A percentile compares a stretch with the other conserved stretches of the same genome.
Conservation (phyloP, 1,140 invertebrate genomes). For the Paramacrobiotus metropolitanus region DNA sequence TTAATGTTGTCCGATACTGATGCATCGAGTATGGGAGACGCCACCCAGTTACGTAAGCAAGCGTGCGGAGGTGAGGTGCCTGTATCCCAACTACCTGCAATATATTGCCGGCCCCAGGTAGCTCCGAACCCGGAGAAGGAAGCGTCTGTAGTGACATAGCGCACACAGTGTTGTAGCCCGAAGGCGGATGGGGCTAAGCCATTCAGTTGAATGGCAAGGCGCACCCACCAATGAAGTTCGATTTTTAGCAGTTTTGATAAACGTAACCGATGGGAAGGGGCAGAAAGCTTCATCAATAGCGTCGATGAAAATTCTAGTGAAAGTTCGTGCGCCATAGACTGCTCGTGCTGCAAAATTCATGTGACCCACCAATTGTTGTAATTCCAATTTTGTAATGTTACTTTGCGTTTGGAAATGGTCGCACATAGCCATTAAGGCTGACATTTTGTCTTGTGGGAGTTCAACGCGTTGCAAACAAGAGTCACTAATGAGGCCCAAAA, state of each 20-base stretch:
- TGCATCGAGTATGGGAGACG: background rate
- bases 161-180: background rate
- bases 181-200: background rate
- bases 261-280: background rate
- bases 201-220: background rate
- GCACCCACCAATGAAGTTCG: background rate
- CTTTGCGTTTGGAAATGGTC: too few relatives aligned
- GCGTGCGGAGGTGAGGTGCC: background rate
- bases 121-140: background rate
- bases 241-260: background rate
- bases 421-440: too few relatives aligned
- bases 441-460: too few relatives aligned
- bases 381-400: background rate
- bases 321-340: background rate
- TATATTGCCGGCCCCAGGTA: background rate
- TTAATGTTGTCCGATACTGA: background rate
- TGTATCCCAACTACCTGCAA: background rate
- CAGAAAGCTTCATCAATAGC: background rate
- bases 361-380: background rate
- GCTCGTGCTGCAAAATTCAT: background rate
- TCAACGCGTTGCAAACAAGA: too few relatives aligned
- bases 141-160: background rate
- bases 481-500: too few relatives aligned
- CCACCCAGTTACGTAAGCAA: background rate
- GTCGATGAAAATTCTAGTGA: background rate